Evolutionary conservation across 2,797 vertebrate species (phyloP), one percentile per base, ranked within the genome.

Genomic region (Nannoperca obscura): DNA sequence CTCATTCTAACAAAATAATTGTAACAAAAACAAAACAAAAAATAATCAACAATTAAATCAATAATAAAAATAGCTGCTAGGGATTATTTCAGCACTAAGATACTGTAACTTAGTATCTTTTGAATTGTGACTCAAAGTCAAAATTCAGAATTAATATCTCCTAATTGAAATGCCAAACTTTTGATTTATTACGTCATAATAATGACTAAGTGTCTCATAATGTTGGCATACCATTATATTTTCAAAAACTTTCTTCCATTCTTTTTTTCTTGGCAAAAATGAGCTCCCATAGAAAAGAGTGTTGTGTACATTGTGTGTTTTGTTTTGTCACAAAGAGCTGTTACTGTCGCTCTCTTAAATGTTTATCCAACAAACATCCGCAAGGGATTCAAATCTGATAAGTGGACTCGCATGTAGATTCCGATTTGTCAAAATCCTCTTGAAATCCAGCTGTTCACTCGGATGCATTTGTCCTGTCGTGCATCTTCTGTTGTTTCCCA

Each of bases 401-500:
- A 46, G 40, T 46, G 14, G 10, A 52, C 9, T 20, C n/a, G 14
- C 4, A 12, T 3, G 44, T 36, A 3, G 11, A 42, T 53, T 40
- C 3, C 20, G 49, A 50, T 27, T 15, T n/a, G 17, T n/a, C 12
- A 44, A 76, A 70, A n/a, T 40, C 2, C 7, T 11, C 7, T 13
- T 2, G 5, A 55, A 47, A 22, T 20, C 15, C 1, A 7, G 12
- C 44, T 27, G 24, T 27, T 27, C 24, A 27, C 24, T 27, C 24
- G 24, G 24, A 27, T 27, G 24, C 24, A 27, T 27, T 27, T 27
- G 24, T 27, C 24, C 24, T 27, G 24, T 27, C 24, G 24, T 27
- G 24, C 24, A 27, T 27, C 24, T 42, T 27, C 12, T 71, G 42
- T 85, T 14, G 20, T 86, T 22, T 61, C 63, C 8, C 86, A 96